These are phyloP conservation scores for Drosophila nikananu DNA, from an alignment of 1,140 invertebrate species.

Conservation along the genomic window DNA sequence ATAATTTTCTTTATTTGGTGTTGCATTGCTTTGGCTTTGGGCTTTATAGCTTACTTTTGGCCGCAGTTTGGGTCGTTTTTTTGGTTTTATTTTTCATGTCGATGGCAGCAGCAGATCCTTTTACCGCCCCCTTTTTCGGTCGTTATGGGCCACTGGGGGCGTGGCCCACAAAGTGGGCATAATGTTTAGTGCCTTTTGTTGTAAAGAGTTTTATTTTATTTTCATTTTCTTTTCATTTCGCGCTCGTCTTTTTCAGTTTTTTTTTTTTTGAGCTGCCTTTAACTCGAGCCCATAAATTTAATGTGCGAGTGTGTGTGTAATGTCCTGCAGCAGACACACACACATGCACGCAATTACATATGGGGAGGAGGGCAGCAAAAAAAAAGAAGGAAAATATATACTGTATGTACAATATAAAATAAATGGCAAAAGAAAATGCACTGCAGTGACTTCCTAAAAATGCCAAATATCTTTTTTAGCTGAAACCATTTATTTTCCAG, in stretches of 20 bases:
- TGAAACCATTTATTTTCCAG: constrained; percentile 23
- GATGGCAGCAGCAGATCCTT: constrained; percentile 18
- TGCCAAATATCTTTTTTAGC: constrained; percentile 23
- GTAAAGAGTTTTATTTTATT: constrained; percentile 70
- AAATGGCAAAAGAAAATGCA: constrained; percentile 42
- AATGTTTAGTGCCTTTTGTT: constrained; percentile 81
- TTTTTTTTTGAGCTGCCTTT: constrained; percentile 4
- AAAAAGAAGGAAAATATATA: too few species aligned
- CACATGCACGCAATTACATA: constrained; percentile 25
- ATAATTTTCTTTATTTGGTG: constrained; percentile 1
- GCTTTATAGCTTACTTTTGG: constrained; percentile 37
- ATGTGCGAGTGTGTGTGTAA: constrained; percentile 69
- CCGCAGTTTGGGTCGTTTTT: constrained; percentile 7
- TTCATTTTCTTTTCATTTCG: constrained; percentile 39
- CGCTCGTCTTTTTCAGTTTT: constrained; percentile 3
- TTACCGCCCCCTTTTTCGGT: constrained; percentile 25
- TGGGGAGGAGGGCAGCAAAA: not conserved
- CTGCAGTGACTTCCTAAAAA: constrained; percentile 48
- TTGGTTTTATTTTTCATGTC: constrained; percentile 15
- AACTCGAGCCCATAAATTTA: constrained; percentile 71
- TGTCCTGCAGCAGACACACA: constrained; percentile 59
- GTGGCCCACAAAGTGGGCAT: constrained; percentile 60
- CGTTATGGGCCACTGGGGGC: constrained; percentile 25
- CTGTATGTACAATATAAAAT: constrained; percentile 8
- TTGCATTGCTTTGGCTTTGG: constrained; percentile 15